phyloP scores from a whole-genome alignment of 2,888 invertebrate genomes.

The Tiphia femorata region DNA sequence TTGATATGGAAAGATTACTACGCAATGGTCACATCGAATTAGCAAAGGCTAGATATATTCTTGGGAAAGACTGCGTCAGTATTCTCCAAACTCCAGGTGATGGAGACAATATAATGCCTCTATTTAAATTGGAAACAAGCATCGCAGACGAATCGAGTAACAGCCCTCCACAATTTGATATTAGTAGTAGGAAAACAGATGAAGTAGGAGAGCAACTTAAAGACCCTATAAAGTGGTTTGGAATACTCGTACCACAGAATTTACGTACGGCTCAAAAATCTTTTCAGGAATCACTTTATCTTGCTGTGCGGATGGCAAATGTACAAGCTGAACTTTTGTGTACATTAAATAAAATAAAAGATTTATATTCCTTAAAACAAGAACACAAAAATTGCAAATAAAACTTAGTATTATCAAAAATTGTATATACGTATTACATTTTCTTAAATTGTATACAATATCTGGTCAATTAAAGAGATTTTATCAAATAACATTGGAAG shows the following conservation, averaged over 20 bases:
- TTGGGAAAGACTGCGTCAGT: conserved; percentile 82
- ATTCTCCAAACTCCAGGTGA: conserved; percentile 80
- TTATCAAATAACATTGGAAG: too few relatives aligned
- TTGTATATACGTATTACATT: too few relatives aligned
- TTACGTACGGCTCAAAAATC: conserved; percentile 81
- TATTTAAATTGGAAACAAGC: conserved; percentile 62
- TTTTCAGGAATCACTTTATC: conserved; percentile 79
- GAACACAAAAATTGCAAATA: neutral
- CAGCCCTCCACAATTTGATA: conserved; percentile 53
- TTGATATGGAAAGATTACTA: conserved; percentile 78
- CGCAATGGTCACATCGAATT: conserved; percentile 80
- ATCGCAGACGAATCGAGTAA: conserved; percentile 58
- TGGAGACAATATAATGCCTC: conserved; percentile 53
- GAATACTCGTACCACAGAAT: conserved; percentile 85
- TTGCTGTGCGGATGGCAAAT: conserved; percentile 78
- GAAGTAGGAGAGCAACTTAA: conserved; percentile 38
- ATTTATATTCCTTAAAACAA: conserved; percentile 46
- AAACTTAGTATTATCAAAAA: neutral
- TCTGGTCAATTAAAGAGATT: too few relatives aligned
- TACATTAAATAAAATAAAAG: conserved; percentile 59
- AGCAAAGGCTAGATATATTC: conserved; percentile 84
- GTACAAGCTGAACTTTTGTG: conserved; percentile 74
- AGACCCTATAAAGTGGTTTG: conserved; percentile 89
- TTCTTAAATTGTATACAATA: too few relatives aligned
- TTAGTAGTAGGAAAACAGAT: conserved; percentile 55